Conservation (phyloP, 2,888 invertebrate species). For the Eupelmus urozonus region DNA sequence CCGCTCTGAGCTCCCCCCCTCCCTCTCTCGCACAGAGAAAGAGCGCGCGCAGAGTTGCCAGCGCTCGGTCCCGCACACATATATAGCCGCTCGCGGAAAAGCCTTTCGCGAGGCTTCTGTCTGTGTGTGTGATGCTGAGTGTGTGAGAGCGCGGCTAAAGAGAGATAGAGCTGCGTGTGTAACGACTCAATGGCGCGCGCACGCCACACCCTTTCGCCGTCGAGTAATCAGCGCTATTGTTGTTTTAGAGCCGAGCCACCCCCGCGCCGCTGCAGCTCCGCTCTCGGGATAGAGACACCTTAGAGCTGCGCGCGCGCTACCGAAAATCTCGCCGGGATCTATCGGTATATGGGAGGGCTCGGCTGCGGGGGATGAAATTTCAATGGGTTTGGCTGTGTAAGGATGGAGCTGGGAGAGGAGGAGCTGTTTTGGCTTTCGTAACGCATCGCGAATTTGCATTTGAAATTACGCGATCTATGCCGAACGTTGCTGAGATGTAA, state of each 20-base stretch:
- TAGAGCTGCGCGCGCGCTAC: too few relatives aligned
- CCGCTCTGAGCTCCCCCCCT: constrained; percentile 32
- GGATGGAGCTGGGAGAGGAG: too few relatives aligned
- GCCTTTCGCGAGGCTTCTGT: constrained; percentile 20
- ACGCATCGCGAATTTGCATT: too few relatives aligned
- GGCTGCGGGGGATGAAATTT: too few relatives aligned
- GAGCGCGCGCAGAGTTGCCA: constrained; percentile 38
- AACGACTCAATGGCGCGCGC: constrained; percentile 75
- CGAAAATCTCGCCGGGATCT: neutral
- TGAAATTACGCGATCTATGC: too few relatives aligned
- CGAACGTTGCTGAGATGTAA: too few relatives aligned
- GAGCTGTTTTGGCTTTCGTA: too few relatives aligned
- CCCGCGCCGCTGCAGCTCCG: too few relatives aligned
- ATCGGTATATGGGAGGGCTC: too few relatives aligned
- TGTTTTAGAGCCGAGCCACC: constrained; percentile 66
- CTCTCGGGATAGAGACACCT: too few relatives aligned
- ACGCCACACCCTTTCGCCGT: constrained; percentile 76
- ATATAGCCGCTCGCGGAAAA: neutral
- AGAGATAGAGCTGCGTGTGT: constrained; percentile 73
- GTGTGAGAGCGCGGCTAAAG: constrained; percentile 56
- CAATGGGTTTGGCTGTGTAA: too few relatives aligned
- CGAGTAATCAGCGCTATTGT: constrained; percentile 76
- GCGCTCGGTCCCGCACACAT: neutral
- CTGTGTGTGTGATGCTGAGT: too few relatives aligned
- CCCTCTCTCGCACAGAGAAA: constrained; percentile 43